Base-by-base conservation (phyloP, 23 tunicate species). In the Ciona savignyi region DNA sequence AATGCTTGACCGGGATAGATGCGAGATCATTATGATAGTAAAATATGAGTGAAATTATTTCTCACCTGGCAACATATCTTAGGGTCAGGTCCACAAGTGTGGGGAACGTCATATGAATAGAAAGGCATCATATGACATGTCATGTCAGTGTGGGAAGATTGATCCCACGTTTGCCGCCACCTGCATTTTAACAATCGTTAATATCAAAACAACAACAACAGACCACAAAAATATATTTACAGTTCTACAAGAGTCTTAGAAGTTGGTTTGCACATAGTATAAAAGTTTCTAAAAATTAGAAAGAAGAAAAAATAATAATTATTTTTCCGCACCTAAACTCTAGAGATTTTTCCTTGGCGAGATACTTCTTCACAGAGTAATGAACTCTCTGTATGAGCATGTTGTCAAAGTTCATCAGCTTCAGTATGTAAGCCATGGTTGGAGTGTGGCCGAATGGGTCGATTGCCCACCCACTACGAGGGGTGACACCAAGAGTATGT, bases 21-120 rank as follows among this genome's bases (percentile, higher is more conserved):
- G n/a, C n/a, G n/a, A n/a, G n/a, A n/a, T n/a, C n/a, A n/a, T n/a
- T n/a, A n/a, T n/a, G n/a, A n/a, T n/a, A n/a, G n/a, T n/a, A n/a
- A n/a, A n/a, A n/a, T 42, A 6, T 42, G 15, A 42, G 15, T 6
- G 11, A 42, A 42, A 9, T 9, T 15, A 42, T 15, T 42, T 42
- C 56, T 15, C 15, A 91, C 97, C 97, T 88, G 91, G 77, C 99
- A 95, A 35, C 99, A 95, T 22, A 95, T 81, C 32, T 84, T 81
- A 1, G 99, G 99, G 60, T 95, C 99, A 6, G 99, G 99, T 15
- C 99, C 99, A 70, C 99, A 95, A 34, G 99, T 95, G 71, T 95
- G 99, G 0, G 99, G 99, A 21, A 95, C 88, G 77, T 95, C 99
- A 60, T 95, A 95, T 2, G 93, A 83, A 63, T 95, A 95, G 60